Base-by-base conservation (phyloP, 2,888 invertebrate species). In the Pyrochroa serraticornis region DNA sequence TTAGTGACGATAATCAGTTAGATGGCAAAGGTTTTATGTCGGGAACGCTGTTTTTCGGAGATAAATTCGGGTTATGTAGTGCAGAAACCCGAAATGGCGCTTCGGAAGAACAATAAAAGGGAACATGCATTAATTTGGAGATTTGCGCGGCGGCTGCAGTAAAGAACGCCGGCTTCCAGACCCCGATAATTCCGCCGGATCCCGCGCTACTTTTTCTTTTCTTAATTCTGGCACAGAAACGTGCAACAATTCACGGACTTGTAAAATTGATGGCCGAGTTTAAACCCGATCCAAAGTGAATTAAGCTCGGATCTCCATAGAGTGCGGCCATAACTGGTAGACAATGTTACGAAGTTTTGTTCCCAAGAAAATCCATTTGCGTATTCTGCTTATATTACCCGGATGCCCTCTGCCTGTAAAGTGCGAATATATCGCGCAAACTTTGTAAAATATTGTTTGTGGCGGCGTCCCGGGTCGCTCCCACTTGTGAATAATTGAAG, bases 271-370 rank as follows among this genome's bases (percentile, higher is more conserved):
- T 72, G 70, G 69, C 61, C 69, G 62, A 66, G 63, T 73, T 71
- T 71, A 72, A 73, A 68, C 64, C 65, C 69, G 71, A 72, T 72
- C 70, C 58, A 67, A 69, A 72, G 68, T 69, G 71, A 73, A 73
- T 73, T 73, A 71, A 73, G 71, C 66, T 50, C 50, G 68, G 69
- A 72, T 72, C 67, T 72, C 70, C 69, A 71, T 71, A 62, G 69
- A 71, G 70, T 70, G 69, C 70, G 44, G 66, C 71, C 60, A 71
- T 72, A 72, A 72, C 67, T 47, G 42, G 49, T 47, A 59, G 59
- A 59, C 59, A 59, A 59, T 59, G 59, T 59, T 59, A 43, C 50
- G 50, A 61, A 61, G 58, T 57, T 58, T 55, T 48, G 46, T 58
- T 61, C 61, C 47, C 53, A 46, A 57, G 61, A 55, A 61, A 61